Evolutionary conservation across 2,113 vertebrate species (phyloP).

Genomic region (Spizaetus ornatus): DNA sequence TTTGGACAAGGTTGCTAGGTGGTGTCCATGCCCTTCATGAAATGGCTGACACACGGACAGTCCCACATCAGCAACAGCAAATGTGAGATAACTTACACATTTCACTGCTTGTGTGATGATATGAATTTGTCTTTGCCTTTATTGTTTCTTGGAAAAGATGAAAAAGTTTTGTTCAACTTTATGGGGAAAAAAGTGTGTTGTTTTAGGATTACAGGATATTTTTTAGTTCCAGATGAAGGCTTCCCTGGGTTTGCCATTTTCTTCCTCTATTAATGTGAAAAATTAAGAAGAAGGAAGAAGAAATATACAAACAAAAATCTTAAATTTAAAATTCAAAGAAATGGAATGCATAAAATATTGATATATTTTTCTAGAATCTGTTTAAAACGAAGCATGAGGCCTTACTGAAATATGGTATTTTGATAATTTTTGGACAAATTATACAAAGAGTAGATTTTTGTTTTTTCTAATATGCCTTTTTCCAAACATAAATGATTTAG

Average conservation of each 20-base stretch:
- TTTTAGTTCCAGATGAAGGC: neutral
- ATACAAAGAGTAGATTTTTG: neutral
- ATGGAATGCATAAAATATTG: neutral
- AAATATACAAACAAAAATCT: neutral
- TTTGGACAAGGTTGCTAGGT: neutral
- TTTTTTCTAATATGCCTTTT: neutral
- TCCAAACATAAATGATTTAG: neutral
- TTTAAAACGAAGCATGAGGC: accelerated
- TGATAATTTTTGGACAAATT: neutral
- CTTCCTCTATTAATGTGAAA: neutral
- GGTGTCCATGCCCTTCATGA: neutral
- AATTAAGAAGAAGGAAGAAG: neutral
- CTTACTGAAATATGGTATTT: neutral
- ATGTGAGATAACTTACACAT: neutral
- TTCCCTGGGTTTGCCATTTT: neutral
- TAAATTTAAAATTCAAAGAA: neutral
- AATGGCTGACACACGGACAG: neutral
- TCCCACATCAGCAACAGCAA: neutral
- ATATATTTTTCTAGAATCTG: neutral
- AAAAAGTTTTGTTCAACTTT: neutral
- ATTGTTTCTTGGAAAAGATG: neutral
- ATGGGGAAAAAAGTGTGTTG: neutral
- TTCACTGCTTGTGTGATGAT: neutral
- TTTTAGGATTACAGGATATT: neutral
- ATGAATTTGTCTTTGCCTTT: neutral